A percentile compares a stretch with the other conserved stretches of the same genome.
Conservation (phyloP, 2,113 vertebrate genomes). For the Caloenas nicobarica region DNA sequence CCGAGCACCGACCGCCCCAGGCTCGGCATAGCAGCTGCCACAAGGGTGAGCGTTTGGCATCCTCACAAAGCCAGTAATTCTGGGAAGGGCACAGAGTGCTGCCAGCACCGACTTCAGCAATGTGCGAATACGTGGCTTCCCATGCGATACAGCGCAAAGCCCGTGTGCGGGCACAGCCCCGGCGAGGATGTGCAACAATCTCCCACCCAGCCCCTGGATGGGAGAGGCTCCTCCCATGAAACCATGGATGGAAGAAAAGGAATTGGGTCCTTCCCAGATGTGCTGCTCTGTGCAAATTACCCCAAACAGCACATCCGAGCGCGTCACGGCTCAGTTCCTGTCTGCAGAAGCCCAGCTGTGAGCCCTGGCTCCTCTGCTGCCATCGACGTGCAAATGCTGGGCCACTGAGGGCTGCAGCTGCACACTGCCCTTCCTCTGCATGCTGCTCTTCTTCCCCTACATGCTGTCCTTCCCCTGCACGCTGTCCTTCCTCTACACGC, state of each 20-base stretch:
- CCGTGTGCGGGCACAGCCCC: neutral
- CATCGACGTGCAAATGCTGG: neutral
- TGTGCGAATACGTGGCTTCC: rapidly evolving
- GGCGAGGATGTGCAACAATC: rapidly evolving
- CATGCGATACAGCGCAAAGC: rapidly evolving
- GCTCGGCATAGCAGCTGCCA: rapidly evolving
- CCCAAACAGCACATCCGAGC: neutral
- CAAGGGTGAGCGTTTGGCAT: rapidly evolving
- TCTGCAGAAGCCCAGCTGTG: neutral
- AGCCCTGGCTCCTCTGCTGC: neutral
- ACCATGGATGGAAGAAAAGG: neutral
- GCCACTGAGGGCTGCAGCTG: neutral
- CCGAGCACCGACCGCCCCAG: rapidly evolving
- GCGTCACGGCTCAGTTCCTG: neutral
- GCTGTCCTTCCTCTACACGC: neutral
- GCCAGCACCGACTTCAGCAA: neutral
- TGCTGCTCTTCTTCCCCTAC: neutral
- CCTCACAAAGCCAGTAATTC: neutral
- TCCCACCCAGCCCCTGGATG: rapidly evolving
- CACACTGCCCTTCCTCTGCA: neutral
- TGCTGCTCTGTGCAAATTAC: rapidly evolving
- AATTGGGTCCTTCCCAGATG: neutral
- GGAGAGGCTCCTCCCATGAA: neutral
- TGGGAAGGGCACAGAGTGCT: neutral
- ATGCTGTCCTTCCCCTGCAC: too few relatives aligned